phyloP scores from a whole-genome alignment of 2,797 vertebrate genomes.

The Paedocypris micromegethes region DNA sequence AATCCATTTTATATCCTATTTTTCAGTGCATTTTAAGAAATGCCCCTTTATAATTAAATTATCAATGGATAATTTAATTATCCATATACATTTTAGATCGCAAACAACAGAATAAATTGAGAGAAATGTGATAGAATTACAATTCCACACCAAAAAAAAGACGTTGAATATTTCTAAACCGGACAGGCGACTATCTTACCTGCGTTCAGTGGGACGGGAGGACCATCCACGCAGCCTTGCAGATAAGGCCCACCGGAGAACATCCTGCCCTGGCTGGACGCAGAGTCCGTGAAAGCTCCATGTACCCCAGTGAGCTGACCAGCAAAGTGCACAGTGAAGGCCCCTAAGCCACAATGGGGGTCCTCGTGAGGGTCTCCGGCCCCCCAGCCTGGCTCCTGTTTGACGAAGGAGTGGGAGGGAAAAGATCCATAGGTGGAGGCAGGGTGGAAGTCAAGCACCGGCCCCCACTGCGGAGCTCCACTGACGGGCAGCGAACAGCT shows the following conservation, averaged over 20 bases:
- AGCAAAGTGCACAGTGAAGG: conserved; percentile 94
- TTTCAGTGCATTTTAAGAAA: no score
- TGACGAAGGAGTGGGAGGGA: conserved; percentile 88
- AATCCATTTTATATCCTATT: no score
- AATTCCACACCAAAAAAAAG: no score
- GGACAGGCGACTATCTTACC: conserved; percentile 69
- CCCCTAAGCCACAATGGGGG: conserved; percentile 84
- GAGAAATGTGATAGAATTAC: no score
- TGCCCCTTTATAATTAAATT: no score
- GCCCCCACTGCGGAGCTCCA: conserved; percentile 84
- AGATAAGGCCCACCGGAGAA: conserved; percentile 85
- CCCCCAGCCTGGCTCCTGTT: conserved; percentile 93
- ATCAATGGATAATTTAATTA: no score
- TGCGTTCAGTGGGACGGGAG: conserved; percentile 79
- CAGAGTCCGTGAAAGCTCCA: conserved; percentile 79
- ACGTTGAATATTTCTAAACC: neutral
- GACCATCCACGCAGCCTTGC: conserved; percentile 82
- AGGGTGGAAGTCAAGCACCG: conserved; percentile 81
- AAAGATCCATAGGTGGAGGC: conserved; percentile 80
- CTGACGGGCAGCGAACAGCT: conserved; percentile 80
- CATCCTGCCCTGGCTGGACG: conserved; percentile 77
- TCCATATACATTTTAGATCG: no score
- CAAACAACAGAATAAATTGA: no score
- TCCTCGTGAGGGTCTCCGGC: conserved; percentile 82
- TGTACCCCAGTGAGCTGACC: conserved; percentile 90